Evolutionary conservation across 2,888 invertebrate species (phyloP).

Genomic region (Ennomos erosarius): DNA sequence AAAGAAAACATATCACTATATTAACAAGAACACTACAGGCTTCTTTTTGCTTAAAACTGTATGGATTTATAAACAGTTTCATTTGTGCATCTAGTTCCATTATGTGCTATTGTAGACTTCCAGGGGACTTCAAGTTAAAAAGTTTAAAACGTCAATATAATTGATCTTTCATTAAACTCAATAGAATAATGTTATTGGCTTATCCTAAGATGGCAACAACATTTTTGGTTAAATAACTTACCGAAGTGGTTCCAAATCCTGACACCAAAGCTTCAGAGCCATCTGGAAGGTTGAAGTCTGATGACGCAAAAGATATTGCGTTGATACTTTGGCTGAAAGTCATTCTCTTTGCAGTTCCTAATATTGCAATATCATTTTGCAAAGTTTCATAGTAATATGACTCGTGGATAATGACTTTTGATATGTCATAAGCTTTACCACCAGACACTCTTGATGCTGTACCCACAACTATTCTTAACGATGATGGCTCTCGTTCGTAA

Average conservation of each 20-base stretch:
- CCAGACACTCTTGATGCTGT: slow-evolving; percentile 61
- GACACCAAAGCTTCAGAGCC: slow-evolving; percentile 71
- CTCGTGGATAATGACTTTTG: slow-evolving; percentile 58
- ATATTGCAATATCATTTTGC: slow-evolving; percentile 70
- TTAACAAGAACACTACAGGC: too few species aligned
- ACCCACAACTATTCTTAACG: slow-evolving; percentile 62
- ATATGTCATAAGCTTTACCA: slow-evolving; percentile 62
- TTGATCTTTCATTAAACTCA: too few species aligned
- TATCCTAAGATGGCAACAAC: too few species aligned
- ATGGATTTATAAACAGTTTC: too few species aligned
- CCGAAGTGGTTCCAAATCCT: slow-evolving; percentile 70
- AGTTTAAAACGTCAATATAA: not conserved
- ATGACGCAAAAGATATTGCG: slow-evolving; percentile 56
- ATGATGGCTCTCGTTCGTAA: slow-evolving; percentile 50
- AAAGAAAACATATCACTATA: not conserved
- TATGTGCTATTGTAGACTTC: too few species aligned
- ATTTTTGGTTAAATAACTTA: slow-evolving; percentile 41
- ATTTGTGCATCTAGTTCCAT: too few species aligned
- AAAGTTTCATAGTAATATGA: slow-evolving; percentile 57
- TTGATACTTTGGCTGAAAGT: slow-evolving; percentile 53
- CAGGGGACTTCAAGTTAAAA: not conserved
- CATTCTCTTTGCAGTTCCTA: slow-evolving; percentile 58
- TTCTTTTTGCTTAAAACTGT: too few species aligned
- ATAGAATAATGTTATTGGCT: too few species aligned
- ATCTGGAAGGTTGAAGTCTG: slow-evolving; percentile 49